Evolutionary conservation across 2,888 invertebrate genomes (phyloP), one percentile per base, ranked within the genome.

Genomic region (Apotomis betuletana): DNA sequence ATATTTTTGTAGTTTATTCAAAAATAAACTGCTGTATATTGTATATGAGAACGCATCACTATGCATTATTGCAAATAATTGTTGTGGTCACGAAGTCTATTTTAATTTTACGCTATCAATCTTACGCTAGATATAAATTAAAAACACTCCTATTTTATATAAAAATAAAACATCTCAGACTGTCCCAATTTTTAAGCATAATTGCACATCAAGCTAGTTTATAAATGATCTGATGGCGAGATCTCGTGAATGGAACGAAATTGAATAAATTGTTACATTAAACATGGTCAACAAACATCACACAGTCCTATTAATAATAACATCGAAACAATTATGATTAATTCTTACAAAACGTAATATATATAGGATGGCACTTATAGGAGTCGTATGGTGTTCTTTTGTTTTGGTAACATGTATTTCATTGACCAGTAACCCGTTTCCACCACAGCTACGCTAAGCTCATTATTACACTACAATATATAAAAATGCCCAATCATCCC

Each of bases 361-460:
- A 4, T 63, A 65, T 55, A 65, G 58, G 27, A 59, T 64, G 70
- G 64, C 64, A 70, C 59, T 58, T 59, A 13, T 38, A 64, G 13
- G 12, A 62, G 44, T 70, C 52, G 64, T 54, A 41, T 64, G 27
- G 52, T 15, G 52, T 52, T 70, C 0, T 9, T 63, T 10, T 38
- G 46, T 59, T n/a, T 51, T 52, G n/a, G 38, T 63, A 63, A 54
- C 58, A 52, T 73, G 65, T 65, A 73, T 75, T 36, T 74, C 75
- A 74, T 74, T 73, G 10, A 76, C 70, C 70, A 80, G 73, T 77
- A 68, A 68, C 58, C 67, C 72, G 67, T 77, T 78, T 70, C 77
- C 77, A 77, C 74, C 76, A 78, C 73, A 13, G 58, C 60, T 70
- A 51, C 51, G 79, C 80, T 82, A 83, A 83, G 84, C 83, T 83